Percentiles rank a stretch among this genome's conserved stretches.
These are phyloP conservation scores for Thamnophis elegans DNA, from an alignment of 2,797 vertebrate species.

Conservation along the genomic window DNA sequence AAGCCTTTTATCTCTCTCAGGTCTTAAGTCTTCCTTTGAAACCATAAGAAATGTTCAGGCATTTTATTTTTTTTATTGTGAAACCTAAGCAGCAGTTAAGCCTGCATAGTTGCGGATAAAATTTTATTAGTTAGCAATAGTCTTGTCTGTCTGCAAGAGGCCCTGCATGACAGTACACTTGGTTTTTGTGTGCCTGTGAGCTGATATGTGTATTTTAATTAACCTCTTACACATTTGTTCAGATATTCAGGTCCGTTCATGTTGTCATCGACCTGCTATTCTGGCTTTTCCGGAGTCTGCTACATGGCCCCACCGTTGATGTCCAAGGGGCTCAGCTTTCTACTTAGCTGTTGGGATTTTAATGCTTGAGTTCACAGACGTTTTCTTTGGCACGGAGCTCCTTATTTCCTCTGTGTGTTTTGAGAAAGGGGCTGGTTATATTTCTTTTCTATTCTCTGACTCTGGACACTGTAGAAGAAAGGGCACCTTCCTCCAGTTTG, in stretches of 20 bases:
- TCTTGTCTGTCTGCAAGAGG: neutral
- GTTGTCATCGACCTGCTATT: conserved; percentile 4
- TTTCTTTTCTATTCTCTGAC: neutral
- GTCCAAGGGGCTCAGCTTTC: conserved; percentile 47
- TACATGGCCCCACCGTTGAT: conserved; percentile 11
- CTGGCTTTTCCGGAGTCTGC: neutral
- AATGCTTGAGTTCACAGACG: conserved; percentile 41
- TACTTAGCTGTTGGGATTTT: neutral
- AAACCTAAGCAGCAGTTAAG: neutral
- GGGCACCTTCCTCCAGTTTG: neutral
- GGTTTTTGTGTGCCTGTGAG: neutral
- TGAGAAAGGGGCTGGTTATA: neutral
- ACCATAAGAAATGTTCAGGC: neutral
- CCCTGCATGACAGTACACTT: neutral
- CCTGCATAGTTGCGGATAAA: neutral
- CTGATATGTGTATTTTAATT: neutral
- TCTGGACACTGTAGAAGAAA: neutral
- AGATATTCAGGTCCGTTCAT: neutral
- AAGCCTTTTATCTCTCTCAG: neutral
- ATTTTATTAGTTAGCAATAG: neutral
- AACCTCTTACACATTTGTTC: neutral
- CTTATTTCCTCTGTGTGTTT: conserved; percentile 21
- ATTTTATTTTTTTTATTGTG: neutral
- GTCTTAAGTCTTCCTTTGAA: neutral
- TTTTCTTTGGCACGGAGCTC: conserved; percentile 52